Base-by-base conservation (phyloP, 2,888 invertebrate species). In the Allacma fusca region DNA sequence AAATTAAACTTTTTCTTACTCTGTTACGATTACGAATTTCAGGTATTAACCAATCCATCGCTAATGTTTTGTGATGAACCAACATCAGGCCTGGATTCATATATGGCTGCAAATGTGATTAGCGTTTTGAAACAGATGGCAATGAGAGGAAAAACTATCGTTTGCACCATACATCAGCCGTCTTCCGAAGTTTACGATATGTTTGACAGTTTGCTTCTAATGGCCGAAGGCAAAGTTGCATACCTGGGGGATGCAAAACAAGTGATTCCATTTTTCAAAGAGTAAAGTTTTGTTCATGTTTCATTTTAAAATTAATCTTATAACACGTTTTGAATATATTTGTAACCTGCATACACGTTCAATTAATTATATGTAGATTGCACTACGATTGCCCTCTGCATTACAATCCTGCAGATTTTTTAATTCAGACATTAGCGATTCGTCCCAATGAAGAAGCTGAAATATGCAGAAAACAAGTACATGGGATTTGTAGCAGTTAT, bases 111-210 rank as follows among this genome's bases (percentile, higher is more conserved):
- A 86, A 96, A 94, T 87, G 95, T 98, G 1, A 91, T 96, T 1
- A 62, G 68, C 9, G 78, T 87, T 1, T 75, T 85, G 29, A 86
- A 64, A 64, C 78, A 40, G 77, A 91, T 93, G 86, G 91, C 94
- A 0, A 89, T 89, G 0, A 90, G 91, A 84, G 95, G 96, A 28
- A 96, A 95, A 88, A 97, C 96, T 0, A 92, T 98, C 72, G 90
- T 97, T 26, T 92, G 94, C 85, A 97, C 97, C 0, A 95, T 98
- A 81, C 98, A 98, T 88, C 98, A 98, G 87, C 98, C 98, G 0
- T 95, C 95, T 23, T 92, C 93, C 12, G 75, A 97, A 86, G 87
- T 95, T 26, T 97, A 94, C 86, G 92, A 93, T 24, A 91, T 96
- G 88, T 97, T 98, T 85, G 95, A 97, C 28, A 87, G 93, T 93